Conservation (phyloP, 2,797 vertebrate species). For the Bucorvus abyssinicus region DNA sequence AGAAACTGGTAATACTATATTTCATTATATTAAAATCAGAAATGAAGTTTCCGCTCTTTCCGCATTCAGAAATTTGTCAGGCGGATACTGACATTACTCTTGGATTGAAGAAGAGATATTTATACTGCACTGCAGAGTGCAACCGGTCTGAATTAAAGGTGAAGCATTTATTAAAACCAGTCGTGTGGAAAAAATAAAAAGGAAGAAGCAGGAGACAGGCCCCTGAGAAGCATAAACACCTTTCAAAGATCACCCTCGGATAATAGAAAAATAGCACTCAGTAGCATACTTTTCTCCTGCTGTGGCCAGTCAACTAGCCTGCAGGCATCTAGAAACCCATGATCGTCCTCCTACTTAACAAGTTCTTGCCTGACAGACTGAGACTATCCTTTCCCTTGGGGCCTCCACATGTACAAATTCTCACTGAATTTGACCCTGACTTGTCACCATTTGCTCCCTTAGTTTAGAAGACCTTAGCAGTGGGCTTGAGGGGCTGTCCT, state of each 20-base stretch:
- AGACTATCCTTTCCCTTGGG: not conserved
- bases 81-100: not conserved
- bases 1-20: not conserved
- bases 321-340: not conserved
- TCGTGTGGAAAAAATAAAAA: not conserved
- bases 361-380: not conserved
- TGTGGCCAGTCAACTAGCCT: not conserved
- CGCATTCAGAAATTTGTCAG: not conserved
- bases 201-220: not conserved
- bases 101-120: not conserved
- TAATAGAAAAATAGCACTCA: not conserved
- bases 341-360: not conserved
- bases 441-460: not conserved
- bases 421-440: not conserved
- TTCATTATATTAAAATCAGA: not conserved
- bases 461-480: not conserved
- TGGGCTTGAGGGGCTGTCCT: not conserved
- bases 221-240: not conserved
- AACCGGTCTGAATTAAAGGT: not conserved
- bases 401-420: not conserved
- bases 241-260: not conserved
- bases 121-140: not conserved
- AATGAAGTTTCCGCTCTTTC: not conserved
- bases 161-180: not conserved
- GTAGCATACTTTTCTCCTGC: not conserved